Evolutionary conservation across 2,888 invertebrate genomes (phyloP), one percentile per base, ranked within the genome.

Genomic region (Tetanocera ferruginea): DNA sequence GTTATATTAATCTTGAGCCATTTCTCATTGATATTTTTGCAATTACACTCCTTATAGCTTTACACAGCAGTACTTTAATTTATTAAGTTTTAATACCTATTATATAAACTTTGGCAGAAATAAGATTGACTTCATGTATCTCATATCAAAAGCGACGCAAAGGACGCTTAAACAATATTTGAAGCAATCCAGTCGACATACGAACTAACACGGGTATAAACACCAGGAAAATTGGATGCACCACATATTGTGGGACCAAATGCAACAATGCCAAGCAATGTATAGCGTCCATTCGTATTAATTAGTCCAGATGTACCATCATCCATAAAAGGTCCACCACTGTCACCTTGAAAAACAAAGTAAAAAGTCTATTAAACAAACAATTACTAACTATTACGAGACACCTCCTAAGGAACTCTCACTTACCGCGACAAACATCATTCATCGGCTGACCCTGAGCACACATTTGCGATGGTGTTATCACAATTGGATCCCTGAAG

Each of bases 171-270:
- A 55, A n/a, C 19, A 19, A 55, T 55, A 14, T 84, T 86, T 3
- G 80, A 79, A 66, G 84, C 83, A 79, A 94, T 93, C 94, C 94
- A 94, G 1, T 91, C 90, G 37, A 92, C 86, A 84, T 92, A 93
- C 55, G 91, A 89, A 5, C 89, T 85, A n/a, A 93, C 92, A 82
- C 90, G 91, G 0, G 93, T 93, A 83, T 93, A 94, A 49, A 94
- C 92, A 0, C 93, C 93, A 0, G 94, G 93, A 91, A 92, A 92
- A 34, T 91, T 91, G 37, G 88, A 88, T 83, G 91, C 88, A 0
- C 93, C 93, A 82, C 94, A 94, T 0, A 92, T 91, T 0, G 91
- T 90, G 14, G 93, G 93, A 9, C 94, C 94, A 82, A 92, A 93
- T 0, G 93, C 93, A 0, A 93, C 93, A 14, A 94, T 89, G 0